phyloP scores from a whole-genome alignment of 2,888 invertebrate genomes.

The Rhingia rostrata region DNA sequence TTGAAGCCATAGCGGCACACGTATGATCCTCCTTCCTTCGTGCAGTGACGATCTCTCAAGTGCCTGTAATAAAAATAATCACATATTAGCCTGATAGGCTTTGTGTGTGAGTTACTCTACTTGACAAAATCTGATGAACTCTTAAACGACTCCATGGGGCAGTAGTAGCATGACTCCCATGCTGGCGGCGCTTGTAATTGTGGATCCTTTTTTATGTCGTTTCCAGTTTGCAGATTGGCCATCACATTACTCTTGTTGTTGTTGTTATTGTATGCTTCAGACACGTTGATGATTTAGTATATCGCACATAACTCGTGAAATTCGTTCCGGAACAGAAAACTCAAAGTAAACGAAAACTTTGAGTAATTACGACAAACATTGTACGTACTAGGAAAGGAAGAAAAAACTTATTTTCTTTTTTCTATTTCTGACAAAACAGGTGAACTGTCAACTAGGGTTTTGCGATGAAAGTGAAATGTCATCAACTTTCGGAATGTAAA shows the following conservation, averaged over 20 bases:
- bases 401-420: conserved; percentile 57
- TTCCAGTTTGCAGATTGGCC: conserved; percentile 58
- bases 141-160: conserved; percentile 85
- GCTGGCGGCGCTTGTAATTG: conserved; percentile 73
- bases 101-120: conserved; percentile 80
- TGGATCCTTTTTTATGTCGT: conserved; percentile 58
- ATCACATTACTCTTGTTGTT: conserved; percentile 58
- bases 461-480: conserved; percentile 65
- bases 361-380: conserved; percentile 41
- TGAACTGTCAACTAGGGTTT: conserved; percentile 43
- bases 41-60: conserved; percentile 90
- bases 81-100: conserved; percentile 11
- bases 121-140: conserved; percentile 86
- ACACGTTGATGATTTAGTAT: conserved; percentile 11
- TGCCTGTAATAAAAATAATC: conserved; percentile 85
- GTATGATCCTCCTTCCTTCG: conserved; percentile 92
- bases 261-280: conserved; percentile 8
- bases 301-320: conserved; percentile 28
- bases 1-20: conserved; percentile 95
- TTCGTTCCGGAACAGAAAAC: neutral
- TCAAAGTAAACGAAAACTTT: conserved; percentile 28
- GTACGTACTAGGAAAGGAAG: conserved; percentile 30
- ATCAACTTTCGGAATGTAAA: conserved; percentile 57
- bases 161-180: conserved; percentile 87
- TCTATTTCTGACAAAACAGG: conserved; percentile 61